Base-by-base conservation (phyloP, 2,113 vertebrate genomes). In the Pelodiscus sinensis region DNA sequence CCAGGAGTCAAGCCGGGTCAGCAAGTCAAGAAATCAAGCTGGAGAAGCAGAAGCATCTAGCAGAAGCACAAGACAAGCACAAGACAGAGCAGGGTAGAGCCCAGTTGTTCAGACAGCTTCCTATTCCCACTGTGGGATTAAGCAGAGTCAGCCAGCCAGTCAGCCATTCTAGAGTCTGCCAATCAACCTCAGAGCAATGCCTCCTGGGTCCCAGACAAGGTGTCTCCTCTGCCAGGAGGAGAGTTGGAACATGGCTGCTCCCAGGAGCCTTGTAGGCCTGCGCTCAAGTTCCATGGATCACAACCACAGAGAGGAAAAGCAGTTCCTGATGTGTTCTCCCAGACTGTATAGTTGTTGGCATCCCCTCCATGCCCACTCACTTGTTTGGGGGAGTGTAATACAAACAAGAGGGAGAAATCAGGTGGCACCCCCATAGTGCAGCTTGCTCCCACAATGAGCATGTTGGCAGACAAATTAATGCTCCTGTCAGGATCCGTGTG, bases 301-400 rank as follows among this genome's bases (percentile, higher is more conserved):
- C 4, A 13, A 31, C 62, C 31, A 25, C 62, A 31, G 27, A 65
- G 62, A 68, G 19, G 18, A 73, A 38, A n/a, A 1, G 18, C 38
- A 6, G 2, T 3, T 31, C 25, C 4, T 22, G 21, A 31, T 25
- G 2, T 0, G 1, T 56, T 55, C 57, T 1, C 3, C 22, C 5
- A 5, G 0, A 6, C 21, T 38, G 15, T 7, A 4, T 16, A 15
- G 9, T 31, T 21, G 31, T 31, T 29, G 13, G 2, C 7, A 22
- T 24, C 60, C 52, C 22, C 24, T 8, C 14, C 29, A 31, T 2
- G 60, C 60, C 60, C 13, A 62, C 27, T 6, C 60, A 65, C 62
- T 65, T 13, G 14, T 29, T 31, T 65, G 29, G 13, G 68, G 8
- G 22, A 18, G 4, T 73, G 8, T 31, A 35, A 8, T 35, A n/a